phyloP scores from a whole-genome alignment of 1,140 invertebrate species.

The Drosophila pallidifrons region DNA sequence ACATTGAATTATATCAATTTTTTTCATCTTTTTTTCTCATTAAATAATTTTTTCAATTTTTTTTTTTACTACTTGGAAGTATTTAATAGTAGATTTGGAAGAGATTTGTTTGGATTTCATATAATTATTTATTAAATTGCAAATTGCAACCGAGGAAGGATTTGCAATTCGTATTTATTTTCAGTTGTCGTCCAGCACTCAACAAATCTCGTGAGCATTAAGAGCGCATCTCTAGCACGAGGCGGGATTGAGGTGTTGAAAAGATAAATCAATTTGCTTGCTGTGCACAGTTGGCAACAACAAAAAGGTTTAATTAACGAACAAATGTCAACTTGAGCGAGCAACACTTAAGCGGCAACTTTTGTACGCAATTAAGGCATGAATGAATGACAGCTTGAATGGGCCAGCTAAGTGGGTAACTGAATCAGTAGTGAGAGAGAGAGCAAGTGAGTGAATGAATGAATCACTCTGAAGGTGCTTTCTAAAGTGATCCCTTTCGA shows the following conservation, averaged over 20 bases:
- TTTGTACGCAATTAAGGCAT: conserved; percentile 78
- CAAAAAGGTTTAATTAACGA: conserved; percentile 84
- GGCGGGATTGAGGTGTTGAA: conserved; percentile 69
- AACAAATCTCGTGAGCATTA: neutral
- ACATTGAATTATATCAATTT: no score
- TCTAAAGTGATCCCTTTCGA: conserved; percentile 20
- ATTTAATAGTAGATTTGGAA: no score
- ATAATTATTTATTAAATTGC: no score
- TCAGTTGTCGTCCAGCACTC: neutral
- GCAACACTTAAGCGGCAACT: conserved; percentile 72
- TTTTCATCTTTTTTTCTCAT: no score
- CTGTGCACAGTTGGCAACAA: conserved; percentile 75
- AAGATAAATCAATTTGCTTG: conserved; percentile 83
- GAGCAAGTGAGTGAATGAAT: conserved; percentile 22
- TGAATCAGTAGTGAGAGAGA: conserved; percentile 18
- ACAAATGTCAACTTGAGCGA: conserved; percentile 77
- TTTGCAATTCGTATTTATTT: neutral
- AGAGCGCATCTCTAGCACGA: conserved; percentile 15
- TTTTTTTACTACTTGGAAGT: no score
- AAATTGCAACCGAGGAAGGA: no score
- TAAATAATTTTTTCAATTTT: no score
- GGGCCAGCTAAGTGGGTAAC: conserved; percentile 65
- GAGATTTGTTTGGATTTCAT: no score
- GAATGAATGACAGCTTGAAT: conserved; percentile 79
- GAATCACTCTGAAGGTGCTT: conserved; percentile 22